A percentile compares a stretch with the other conserved stretches of the same genome.
Conservation (phyloP, 2,797 vertebrate genomes). For the Protosalanx chinensis region DNA sequence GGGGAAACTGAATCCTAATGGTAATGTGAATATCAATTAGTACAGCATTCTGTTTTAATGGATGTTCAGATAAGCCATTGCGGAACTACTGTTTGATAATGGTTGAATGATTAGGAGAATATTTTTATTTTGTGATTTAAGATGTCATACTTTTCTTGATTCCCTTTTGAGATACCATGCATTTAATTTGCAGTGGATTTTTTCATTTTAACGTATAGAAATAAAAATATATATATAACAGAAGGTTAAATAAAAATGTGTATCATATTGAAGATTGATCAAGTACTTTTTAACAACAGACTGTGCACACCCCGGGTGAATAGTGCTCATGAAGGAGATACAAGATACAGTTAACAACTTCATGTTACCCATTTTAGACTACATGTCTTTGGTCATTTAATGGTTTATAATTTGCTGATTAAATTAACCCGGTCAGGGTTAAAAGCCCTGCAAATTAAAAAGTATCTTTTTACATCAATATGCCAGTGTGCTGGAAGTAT, state of each 20-base stretch:
- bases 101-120: conserved; percentile 21
- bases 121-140: conserved; percentile 23
- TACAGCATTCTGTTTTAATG: conserved; percentile 3
- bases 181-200: conserved; percentile 21
- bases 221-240: background rate
- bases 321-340: too few species aligned
- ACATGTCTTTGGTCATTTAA: too few species aligned
- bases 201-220: conserved; percentile 25
- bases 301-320: too few species aligned
- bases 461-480: conserved; percentile 21
- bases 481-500: conserved; percentile 21
- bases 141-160: background rate
- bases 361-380: too few species aligned
- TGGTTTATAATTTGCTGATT: background rate
- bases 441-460: conserved; percentile 37
- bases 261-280: conserved; percentile 5
- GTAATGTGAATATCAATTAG: conserved; percentile 31
- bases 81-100: conserved; percentile 34
- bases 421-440: background rate
- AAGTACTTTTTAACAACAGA: background rate
- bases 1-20: conserved; percentile 23
- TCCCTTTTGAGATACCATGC: conserved; percentile 27
- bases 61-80: conserved; percentile 13
- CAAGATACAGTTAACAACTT: too few species aligned
- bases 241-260: background rate